phyloP scores from a whole-genome alignment of 2,888 invertebrate genomes.

The Diogma glabrata region DNA sequence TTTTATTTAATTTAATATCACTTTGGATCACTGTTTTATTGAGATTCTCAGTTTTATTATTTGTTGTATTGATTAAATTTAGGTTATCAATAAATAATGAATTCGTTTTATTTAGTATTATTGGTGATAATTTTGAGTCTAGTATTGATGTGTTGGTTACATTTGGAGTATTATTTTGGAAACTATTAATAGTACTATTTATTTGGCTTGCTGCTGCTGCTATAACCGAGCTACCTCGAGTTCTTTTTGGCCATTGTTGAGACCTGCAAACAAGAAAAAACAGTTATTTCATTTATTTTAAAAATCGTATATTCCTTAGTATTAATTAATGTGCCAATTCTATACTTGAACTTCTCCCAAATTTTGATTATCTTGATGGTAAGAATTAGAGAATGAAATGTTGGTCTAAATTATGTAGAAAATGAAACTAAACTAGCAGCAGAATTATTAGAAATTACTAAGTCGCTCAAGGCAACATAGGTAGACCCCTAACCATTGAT shows the following conservation, averaged over 20 bases:
- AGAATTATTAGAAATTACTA: too few species aligned
- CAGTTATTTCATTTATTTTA: neutral
- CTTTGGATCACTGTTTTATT: neutral
- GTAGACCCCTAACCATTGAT: too few species aligned
- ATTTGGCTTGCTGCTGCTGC: conserved; percentile 9
- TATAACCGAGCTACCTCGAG: conserved; percentile 11
- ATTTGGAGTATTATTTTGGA: neutral
- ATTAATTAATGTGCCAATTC: too few species aligned
- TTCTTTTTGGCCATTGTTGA: conserved; percentile 18
- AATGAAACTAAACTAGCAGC: too few species aligned
- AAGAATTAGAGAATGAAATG: too few species aligned
- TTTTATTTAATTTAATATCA: too few species aligned
- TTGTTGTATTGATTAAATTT: neutral
- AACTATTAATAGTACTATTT: conserved; percentile 9
- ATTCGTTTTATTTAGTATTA: neutral
- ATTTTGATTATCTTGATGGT: too few species aligned
- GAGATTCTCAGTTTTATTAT: neutral
- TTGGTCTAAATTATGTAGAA: too few species aligned
- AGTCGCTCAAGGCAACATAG: too few species aligned
- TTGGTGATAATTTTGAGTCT: neutral
- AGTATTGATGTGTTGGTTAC: conserved; percentile 5
- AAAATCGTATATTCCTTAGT: neutral
- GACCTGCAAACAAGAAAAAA: conserved; percentile 14
- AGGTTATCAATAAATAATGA: too few species aligned
- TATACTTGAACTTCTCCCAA: too few species aligned